phyloP scores from a whole-genome alignment of 2,113 vertebrate species.

The Hirundichthys speculiger region DNA sequence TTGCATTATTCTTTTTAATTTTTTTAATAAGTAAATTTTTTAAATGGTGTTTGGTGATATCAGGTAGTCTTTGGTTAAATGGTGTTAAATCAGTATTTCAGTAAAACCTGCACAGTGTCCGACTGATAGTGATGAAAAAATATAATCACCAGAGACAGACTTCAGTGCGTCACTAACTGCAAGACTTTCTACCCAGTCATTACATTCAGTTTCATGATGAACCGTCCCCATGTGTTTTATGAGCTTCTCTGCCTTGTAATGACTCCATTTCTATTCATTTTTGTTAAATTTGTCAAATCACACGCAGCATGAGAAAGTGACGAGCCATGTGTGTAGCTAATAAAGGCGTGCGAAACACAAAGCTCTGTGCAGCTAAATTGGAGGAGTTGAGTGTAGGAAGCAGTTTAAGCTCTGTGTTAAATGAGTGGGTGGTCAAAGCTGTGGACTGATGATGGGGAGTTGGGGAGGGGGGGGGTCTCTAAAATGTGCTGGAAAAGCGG shows the following conservation, averaged over 20 bases:
- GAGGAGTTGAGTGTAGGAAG: slow-evolving; percentile 9
- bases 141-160: too few species aligned
- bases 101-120: too few species aligned
- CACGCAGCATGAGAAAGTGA: slow-evolving; percentile 11
- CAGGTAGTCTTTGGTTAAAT: too few species aligned
- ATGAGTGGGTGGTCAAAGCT: slow-evolving; percentile 24
- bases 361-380: slow-evolving; percentile 4
- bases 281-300: slow-evolving; percentile 16
- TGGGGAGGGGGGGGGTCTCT: slow-evolving; percentile 15
- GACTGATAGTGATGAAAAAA: too few species aligned
- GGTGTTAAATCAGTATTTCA: too few species aligned
- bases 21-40: too few species aligned
- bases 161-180: too few species aligned
- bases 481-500: slow-evolving; percentile 16
- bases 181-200: neutral
- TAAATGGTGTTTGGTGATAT: too few species aligned
- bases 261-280: slow-evolving; percentile 27
- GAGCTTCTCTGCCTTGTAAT: slow-evolving; percentile 7
- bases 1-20: too few species aligned
- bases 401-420: slow-evolving; percentile 9
- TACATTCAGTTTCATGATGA: neutral
- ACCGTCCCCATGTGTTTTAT: neutral
- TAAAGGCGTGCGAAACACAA: slow-evolving; percentile 7
- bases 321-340: neutral
- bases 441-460: slow-evolving; percentile 13